phyloP scores from a whole-genome alignment of 2,797 vertebrate species.

The Oceanodroma leucorhoa region DNA sequence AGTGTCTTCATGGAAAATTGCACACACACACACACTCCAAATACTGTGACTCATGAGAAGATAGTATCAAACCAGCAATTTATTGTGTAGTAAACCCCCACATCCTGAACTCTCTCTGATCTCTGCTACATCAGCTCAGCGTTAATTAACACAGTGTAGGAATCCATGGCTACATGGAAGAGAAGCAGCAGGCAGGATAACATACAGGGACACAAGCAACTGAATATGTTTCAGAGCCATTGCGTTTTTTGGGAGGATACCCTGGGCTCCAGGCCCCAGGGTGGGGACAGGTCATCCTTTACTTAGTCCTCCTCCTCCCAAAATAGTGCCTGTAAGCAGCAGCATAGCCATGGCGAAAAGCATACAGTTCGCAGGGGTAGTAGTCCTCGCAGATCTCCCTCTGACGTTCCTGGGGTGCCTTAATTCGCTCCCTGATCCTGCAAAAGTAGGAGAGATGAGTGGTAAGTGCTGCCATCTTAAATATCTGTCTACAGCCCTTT shows the following conservation, averaged over 20 bases:
- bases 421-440: slow-evolving; percentile 78
- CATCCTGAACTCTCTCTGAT: slow-evolving; percentile 38
- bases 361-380: slow-evolving; percentile 81
- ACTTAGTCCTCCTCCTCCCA: slow-evolving; percentile 57
- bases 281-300: not conserved
- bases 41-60: slow-evolving; percentile 21
- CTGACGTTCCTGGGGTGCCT: slow-evolving; percentile 78
- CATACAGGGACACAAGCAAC: slow-evolving; percentile 61
- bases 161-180: slow-evolving; percentile 35
- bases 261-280: slow-evolving; percentile 38
- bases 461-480: not conserved
- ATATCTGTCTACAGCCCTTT: not conserved
- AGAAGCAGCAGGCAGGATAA: slow-evolving; percentile 47
- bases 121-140: slow-evolving; percentile 40
- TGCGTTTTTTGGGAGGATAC: slow-evolving; percentile 2
- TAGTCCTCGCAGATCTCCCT: slow-evolving; percentile 89
- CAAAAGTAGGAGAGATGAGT: not conserved
- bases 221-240: slow-evolving; percentile 53
- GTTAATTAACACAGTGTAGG: slow-evolving; percentile 7
- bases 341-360: slow-evolving; percentile 75
- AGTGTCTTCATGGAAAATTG: not conserved
- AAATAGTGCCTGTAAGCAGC: slow-evolving; percentile 86
- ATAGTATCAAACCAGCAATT: slow-evolving; percentile 70
- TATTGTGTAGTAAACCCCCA: slow-evolving; percentile 68
- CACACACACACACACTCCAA: not conserved